phyloP scores from a whole-genome alignment of 1,140 invertebrate genomes.

The Anoplophora glabripennis region DNA sequence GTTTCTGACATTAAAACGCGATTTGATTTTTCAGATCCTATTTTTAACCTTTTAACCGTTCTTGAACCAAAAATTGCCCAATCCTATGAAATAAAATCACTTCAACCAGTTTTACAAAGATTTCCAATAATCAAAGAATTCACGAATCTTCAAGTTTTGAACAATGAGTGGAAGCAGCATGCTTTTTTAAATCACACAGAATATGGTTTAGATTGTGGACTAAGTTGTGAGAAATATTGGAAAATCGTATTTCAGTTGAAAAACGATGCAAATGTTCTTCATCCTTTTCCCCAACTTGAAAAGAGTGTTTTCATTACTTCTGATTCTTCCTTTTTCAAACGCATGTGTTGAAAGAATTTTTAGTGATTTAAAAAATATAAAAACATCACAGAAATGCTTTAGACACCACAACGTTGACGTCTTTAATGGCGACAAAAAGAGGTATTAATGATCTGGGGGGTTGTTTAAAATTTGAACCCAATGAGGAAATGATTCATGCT shows the following conservation, averaged over 20 bases:
- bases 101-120: not conserved
- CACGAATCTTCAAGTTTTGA: slow-evolving; percentile 4
- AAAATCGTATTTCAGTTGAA: not conserved
- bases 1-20: slow-evolving; percentile 1
- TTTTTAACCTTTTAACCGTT: slow-evolving; percentile 10
- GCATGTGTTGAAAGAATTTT: too few relatives aligned
- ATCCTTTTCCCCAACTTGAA: too few relatives aligned
- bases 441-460: too few relatives aligned
- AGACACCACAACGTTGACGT: too few relatives aligned
- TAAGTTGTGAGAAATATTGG: slow-evolving; percentile 4
- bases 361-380: too few relatives aligned
- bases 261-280: too few relatives aligned
- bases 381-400: too few relatives aligned
- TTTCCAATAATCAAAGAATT: slow-evolving; percentile 12
- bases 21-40: slow-evolving; percentile 4
- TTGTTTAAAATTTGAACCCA: too few relatives aligned
- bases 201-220: not conserved
- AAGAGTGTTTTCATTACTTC: too few relatives aligned
- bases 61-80: slow-evolving; percentile 14
- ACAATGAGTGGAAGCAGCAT: slow-evolving; percentile 15
- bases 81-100: slow-evolving; percentile 7
- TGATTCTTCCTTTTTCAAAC: too few relatives aligned
- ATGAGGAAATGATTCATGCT: too few relatives aligned
- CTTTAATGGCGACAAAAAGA: too few relatives aligned
- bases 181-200: slow-evolving; percentile 5